Evolutionary conservation across 2,797 vertebrate genomes (phyloP).

Genomic region (Darevskia mixta): DNA sequence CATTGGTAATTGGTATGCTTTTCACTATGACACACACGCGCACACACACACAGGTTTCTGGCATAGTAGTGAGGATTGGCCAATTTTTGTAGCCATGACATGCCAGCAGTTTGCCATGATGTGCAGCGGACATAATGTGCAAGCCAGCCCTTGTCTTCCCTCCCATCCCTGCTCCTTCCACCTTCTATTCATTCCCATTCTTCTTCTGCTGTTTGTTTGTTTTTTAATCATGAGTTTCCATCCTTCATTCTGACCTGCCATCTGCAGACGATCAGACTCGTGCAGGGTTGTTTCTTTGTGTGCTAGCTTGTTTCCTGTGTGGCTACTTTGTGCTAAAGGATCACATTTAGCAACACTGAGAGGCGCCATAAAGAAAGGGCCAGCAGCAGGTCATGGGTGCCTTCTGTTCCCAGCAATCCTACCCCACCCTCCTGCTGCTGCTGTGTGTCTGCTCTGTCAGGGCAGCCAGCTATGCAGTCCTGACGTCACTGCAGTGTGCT

Average conservation of each 20-base stretch:
- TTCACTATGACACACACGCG: neutral
- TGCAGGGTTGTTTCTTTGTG: neutral
- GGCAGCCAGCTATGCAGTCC: conserved; percentile 61
- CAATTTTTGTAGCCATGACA: neutral
- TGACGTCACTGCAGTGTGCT: conserved; percentile 47
- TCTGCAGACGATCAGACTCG: neutral
- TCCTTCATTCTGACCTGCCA: neutral
- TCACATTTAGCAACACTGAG: neutral
- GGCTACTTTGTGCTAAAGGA: rapidly evolving
- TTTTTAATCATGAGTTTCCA: neutral
- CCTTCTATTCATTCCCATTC: neutral
- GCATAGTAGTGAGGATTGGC: neutral
- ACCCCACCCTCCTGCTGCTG: neutral
- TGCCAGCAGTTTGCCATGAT: neutral
- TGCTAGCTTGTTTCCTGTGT: neutral
- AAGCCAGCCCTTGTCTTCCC: neutral
- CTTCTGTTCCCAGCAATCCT: neutral
- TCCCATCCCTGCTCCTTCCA: neutral
- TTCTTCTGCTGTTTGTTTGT: neutral
- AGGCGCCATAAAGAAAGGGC: neutral
- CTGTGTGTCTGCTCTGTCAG: conserved; percentile 27
- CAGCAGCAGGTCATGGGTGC: neutral
- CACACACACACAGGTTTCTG: neutral
- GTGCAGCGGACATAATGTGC: neutral
- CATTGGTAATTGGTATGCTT: neutral